A percentile compares a stretch with the other conserved stretches of the same genome.
Evolutionary conservation across 2,113 vertebrate species (phyloP).

Genomic region (Paradisaea rubra): DNA sequence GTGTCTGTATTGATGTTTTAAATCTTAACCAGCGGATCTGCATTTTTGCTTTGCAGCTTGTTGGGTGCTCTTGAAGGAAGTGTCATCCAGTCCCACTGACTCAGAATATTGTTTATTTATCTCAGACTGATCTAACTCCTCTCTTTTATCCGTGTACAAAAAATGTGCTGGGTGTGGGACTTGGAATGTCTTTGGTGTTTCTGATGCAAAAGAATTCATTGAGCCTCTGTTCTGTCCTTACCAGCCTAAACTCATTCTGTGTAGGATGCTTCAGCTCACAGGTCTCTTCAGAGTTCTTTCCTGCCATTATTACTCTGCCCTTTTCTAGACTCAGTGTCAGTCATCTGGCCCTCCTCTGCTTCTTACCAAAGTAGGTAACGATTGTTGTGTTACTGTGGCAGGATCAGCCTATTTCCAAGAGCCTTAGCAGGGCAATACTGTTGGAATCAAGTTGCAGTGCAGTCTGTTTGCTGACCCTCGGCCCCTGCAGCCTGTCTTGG

Average conservation of each 20-base stretch:
- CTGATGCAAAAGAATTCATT: neutral
- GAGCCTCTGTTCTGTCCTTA: neutral
- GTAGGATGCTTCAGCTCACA: neutral
- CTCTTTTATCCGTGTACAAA: neutral
- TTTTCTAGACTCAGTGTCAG: neutral
- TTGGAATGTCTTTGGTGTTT: neutral
- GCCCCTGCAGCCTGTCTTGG: neutral
- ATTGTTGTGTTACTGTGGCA: neutral
- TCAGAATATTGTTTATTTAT: neutral
- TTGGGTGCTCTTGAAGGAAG: neutral
- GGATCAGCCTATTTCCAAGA: neutral
- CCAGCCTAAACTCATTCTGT: neutral
- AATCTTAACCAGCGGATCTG: neutral
- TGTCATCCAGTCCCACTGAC: neutral
- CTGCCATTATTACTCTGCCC: neutral
- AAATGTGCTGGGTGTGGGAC: neutral
- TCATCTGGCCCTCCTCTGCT: neutral
- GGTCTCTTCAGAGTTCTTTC: neutral
- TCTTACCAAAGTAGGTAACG: neutral
- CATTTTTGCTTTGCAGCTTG: neutral
- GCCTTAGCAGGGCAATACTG: neutral
- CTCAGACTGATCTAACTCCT: neutral
- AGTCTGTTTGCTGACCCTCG: neutral
- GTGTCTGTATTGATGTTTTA: neutral
- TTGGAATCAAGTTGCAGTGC: neutral